Base-by-base conservation (phyloP, 2,888 invertebrate genomes). In the Hypolimnas misippus region DNA sequence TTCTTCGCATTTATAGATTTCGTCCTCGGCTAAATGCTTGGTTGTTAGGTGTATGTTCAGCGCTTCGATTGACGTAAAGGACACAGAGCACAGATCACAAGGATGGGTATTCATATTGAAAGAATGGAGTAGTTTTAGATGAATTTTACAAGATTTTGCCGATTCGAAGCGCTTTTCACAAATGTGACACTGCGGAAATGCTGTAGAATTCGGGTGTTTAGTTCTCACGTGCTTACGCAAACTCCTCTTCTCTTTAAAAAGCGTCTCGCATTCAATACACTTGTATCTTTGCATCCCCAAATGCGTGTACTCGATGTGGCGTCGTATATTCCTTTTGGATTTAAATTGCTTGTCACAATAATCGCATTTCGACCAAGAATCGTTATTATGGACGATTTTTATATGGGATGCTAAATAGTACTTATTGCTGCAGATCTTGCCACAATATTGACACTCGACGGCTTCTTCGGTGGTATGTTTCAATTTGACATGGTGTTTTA, bases 181-280 rank as follows among this genome's bases (percentile, higher is more conserved):
- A 0, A 89, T 82, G 50, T 89, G 88, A 46, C 89, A 90, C 54
- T 88, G 86, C 0, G 90, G 88, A 14, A 90, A 90, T 0, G 73
- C 62, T 0, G 78, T 67, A 0, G 90, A 89, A 38, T 89, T 73
- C 0, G 88, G 82, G 63, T 90, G 89, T 58, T 89, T 89, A 0
- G 82, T 79, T 0, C 89, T 73, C 0, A 90, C 84, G 56, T 90
- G 89, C 29, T 89, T 90, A 0, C 90, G 66, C 0, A 90, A 65
- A 50, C 86, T 89, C 0, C 89, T 71, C 64, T 88, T 88, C 56
- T 89, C 89, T 76, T 89, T 90, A 42, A 89, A 89, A 0, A 88
- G 63, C 0, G 86, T 87, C 17, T 86, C 88, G 8, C 89, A 90
- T 65, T 89, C 89, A 0, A 87, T 75, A 54, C 89, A 90, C 52